Evolutionary conservation across 2,113 vertebrate species (phyloP).

Genomic region (Cynopterus brachyotis): DNA sequence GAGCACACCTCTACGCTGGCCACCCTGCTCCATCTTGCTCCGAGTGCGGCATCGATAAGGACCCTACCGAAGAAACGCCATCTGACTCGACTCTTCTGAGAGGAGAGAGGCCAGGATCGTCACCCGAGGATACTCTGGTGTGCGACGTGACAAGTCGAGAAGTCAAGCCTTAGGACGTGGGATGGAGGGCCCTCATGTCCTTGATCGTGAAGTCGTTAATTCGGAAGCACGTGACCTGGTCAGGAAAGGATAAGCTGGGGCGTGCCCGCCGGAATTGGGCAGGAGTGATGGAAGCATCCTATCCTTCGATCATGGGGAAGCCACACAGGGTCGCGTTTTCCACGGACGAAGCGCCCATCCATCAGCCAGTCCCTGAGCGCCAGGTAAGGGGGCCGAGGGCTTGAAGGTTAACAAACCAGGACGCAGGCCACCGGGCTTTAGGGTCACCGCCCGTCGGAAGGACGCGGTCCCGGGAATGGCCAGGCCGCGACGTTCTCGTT

Average conservation of each 20-base stretch:
- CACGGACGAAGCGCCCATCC: not conserved
- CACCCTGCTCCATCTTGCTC: not conserved
- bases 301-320: slow-evolving; percentile 6
- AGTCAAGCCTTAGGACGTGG: not conserved
- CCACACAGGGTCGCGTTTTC: not conserved
- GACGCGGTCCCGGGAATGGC: not conserved
- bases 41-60: not conserved
- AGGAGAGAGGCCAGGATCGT: not conserved
- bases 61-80: not conserved
- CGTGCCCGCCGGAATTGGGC: not conserved
- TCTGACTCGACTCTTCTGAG: not conserved
- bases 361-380: not conserved
- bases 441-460: not conserved
- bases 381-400: not conserved
- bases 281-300: not conserved
- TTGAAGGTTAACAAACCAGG: not conserved
- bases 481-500: no score
- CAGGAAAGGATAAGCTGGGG: not conserved
- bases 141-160: not conserved
- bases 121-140: not conserved
- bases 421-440: not conserved
- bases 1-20: not conserved
- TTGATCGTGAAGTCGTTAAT: not conserved
- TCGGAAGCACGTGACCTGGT: slow-evolving; percentile 32
- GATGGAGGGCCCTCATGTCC: not conserved